These are phyloP conservation scores for human (Homo sapiens) DNA, from an alignment of 2,113 vertebrate species.

Conservation along the genomic window GRCh38 chr11:83497001-83497500, in stretches of 20 bases:
- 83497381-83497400: too few relatives aligned
- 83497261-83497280: accelerated
- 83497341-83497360: too few relatives aligned
- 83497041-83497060: background rate
- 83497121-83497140: background rate
- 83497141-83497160: background rate
- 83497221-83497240: background rate
- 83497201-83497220: background rate
- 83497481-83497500: too few relatives aligned
- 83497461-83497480: too few relatives aligned
- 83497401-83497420: too few relatives aligned
- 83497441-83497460: too few relatives aligned
- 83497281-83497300: too few relatives aligned
- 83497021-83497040: background rate
- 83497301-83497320: too few relatives aligned
- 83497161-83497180: background rate
- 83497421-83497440: too few relatives aligned
- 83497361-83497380: too few relatives aligned
- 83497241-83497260: background rate
- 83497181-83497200: background rate
- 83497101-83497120: background rate
- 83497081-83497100: background rate
- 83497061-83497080: background rate
- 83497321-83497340: too few relatives aligned
- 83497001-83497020: background rate